Evolutionary conservation across 2,888 invertebrate species (phyloP).

Genomic region (Polyploca ridens): DNA sequence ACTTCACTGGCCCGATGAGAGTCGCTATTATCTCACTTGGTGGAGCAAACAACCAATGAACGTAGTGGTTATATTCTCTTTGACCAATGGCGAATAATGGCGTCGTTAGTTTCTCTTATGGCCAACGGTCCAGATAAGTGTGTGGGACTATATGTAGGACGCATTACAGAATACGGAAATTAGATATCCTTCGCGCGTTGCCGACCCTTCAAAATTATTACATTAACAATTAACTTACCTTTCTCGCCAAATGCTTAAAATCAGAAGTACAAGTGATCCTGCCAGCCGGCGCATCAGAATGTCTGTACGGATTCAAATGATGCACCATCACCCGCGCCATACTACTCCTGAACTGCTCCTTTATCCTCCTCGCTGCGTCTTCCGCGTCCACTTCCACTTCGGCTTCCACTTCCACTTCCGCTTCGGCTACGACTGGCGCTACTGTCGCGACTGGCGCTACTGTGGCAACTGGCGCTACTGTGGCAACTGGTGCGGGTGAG

Average conservation of each 20-base stretch:
- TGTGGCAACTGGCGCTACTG: background rate
- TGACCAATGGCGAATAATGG: too few species aligned
- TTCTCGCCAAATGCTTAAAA: conserved; percentile 97
- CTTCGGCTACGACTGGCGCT: background rate
- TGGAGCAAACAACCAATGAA: too few species aligned
- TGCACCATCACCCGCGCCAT: conserved; percentile 93
- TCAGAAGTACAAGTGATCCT: conserved; percentile 95
- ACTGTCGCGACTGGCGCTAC: background rate
- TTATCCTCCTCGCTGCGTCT: conserved; percentile 86
- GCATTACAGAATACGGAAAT: too few species aligned
- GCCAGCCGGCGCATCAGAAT: conserved; percentile 92
- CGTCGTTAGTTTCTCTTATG: too few species aligned
- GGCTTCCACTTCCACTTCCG: background rate
- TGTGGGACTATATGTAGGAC: too few species aligned
- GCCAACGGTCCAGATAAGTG: too few species aligned
- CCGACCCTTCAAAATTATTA: background rate
- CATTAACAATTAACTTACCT: conserved; percentile 82
- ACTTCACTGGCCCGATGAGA: too few species aligned
- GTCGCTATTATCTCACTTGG: too few species aligned
- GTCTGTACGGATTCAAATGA: conserved; percentile 94
- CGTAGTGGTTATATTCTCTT: too few species aligned
- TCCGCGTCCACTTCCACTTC: conserved; percentile 13
- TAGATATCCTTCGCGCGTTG: too few species aligned
- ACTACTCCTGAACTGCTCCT: conserved; percentile 92
- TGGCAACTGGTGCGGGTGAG: conserved; percentile 14